Conservation (phyloP, 2,888 invertebrate genomes). For the Omphaloscelis lunosa region DNA sequence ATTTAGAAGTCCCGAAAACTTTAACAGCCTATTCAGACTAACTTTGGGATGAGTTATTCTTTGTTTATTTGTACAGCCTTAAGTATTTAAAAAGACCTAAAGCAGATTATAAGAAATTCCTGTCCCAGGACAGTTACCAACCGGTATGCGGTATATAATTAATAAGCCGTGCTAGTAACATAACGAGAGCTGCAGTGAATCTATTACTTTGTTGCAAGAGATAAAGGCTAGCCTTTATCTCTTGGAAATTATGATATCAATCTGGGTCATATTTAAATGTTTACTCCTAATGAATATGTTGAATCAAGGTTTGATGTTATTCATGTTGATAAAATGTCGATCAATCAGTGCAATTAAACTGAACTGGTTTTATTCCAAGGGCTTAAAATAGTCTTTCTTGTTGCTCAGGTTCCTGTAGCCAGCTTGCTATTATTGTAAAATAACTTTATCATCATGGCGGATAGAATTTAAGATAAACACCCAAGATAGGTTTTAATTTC, state of each 20-base stretch:
- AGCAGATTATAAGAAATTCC: not conserved
- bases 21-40: no score
- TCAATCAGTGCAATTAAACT: constrained; percentile 33
- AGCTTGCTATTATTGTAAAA: not conserved
- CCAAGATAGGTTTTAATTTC: not conserved
- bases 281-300: constrained; percentile 48
- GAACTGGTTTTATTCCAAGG: constrained; percentile 38
- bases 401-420: not conserved
- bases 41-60: no score
- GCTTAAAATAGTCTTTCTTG: constrained; percentile 8
- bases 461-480: not conserved
- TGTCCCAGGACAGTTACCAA: not conserved
- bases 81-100: not conserved
- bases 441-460: not conserved
- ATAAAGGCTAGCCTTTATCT: constrained; percentile 38
- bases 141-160: not conserved
- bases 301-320: constrained; percentile 37
- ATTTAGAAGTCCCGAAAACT: not conserved
- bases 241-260: constrained; percentile 43
- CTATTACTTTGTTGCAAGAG: constrained; percentile 41
- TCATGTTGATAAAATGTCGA: constrained; percentile 36
- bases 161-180: not conserved
- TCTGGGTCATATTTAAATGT: constrained; percentile 56
- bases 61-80: no score
- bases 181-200: constrained; percentile 32